Evolutionary conservation across 2,113 vertebrate genomes (phyloP).

Genomic region (Penelope pileata): DNA sequence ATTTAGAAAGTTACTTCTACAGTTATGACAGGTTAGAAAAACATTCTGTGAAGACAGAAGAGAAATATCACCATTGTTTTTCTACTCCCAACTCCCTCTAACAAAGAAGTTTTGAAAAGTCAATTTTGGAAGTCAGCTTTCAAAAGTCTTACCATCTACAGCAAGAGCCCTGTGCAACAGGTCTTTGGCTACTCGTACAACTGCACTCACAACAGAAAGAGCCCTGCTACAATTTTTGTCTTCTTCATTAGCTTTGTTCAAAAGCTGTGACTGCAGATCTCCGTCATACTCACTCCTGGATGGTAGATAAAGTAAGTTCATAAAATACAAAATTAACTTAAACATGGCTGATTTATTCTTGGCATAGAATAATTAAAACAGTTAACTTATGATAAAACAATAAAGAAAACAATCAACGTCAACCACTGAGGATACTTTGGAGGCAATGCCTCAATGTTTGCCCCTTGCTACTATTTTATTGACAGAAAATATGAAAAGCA

Average conservation of each 20-base stretch:
- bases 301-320: not conserved
- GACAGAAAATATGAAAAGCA: not conserved
- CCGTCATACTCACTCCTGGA: conserved; percentile 96
- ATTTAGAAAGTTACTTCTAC: not conserved
- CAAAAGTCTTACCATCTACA: conserved; percentile 89
- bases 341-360: not conserved
- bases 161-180: conserved; percentile 95
- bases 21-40: not conserved
- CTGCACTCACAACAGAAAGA: conserved; percentile 95
- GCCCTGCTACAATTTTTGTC: conserved; percentile 97
- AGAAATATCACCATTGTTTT: not conserved
- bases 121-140: not conserved
- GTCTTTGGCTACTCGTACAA: conserved; percentile 95
- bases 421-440: not conserved
- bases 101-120: not conserved
- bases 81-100: not conserved
- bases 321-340: not conserved
- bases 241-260: conserved; percentile 98
- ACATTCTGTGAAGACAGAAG: too few species aligned
- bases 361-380: not conserved
- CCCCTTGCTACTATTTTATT: not conserved
- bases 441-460: not conserved
- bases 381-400: not conserved
- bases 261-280: conserved; percentile 95
- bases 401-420: not conserved